phyloP scores from a whole-genome alignment of 2,888 invertebrate genomes.

The Biston stratarius region DNA sequence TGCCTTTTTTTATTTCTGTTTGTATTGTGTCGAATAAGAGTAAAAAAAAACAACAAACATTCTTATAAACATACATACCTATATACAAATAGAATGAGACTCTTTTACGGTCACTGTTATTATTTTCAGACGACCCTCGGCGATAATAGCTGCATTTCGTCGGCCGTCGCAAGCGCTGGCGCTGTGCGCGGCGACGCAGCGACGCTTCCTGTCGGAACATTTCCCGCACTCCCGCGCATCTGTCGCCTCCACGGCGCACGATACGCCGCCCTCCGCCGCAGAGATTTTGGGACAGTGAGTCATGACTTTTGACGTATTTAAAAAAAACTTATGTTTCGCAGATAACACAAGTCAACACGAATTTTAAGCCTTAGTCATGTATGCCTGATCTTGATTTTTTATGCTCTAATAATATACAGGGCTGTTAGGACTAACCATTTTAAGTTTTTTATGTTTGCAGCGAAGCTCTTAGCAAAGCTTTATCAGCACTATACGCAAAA shows the following conservation, averaged over 20 bases:
- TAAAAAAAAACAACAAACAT: no score
- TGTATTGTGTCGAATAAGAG: no score
- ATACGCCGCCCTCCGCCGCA: conserved; percentile 71
- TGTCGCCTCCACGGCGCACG: conserved; percentile 72
- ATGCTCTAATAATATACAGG: no score
- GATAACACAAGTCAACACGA: no score
- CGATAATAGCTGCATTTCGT: conserved; percentile 88
- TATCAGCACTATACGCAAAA: conserved; percentile 95
- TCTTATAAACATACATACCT: no score
- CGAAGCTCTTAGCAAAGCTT: conserved; percentile 90
- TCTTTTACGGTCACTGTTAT: not conserved
- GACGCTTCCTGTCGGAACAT: conserved; percentile 76
- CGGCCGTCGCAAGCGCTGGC: conserved; percentile 87
- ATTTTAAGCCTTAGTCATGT: no score
- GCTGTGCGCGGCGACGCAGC: conserved; percentile 84
- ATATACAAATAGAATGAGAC: no score
- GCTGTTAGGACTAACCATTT: no score
- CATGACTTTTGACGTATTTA: no score
- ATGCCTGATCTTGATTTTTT: no score
- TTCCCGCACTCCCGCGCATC: conserved; percentile 74
- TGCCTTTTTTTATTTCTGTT: no score
- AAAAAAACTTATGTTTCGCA: no score
- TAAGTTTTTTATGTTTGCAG: conserved; percentile 65
- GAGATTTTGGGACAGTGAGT: conserved; percentile 80
- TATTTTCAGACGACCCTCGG: conserved; percentile 84